Conservation (phyloP, 2,797 vertebrate species). For the Alauda arvensis region DNA sequence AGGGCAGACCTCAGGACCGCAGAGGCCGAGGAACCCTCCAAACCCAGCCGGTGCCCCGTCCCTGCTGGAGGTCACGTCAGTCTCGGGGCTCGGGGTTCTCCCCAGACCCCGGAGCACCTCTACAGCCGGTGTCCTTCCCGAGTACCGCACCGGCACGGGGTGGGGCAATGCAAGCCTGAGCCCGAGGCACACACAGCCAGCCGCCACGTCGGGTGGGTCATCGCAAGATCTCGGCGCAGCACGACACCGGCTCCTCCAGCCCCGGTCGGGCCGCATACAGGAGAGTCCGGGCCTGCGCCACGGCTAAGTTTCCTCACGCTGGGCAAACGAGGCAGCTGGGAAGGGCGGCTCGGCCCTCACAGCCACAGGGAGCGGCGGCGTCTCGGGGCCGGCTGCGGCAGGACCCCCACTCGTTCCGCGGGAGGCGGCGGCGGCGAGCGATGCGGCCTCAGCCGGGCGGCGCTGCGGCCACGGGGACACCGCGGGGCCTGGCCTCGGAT, state of each 20-base stretch:
- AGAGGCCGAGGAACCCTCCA: no score
- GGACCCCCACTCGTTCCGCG: not conserved
- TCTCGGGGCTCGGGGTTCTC: no score
- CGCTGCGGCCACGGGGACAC: not conserved
- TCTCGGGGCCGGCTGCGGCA: no score
- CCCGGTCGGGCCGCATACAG: not conserved
- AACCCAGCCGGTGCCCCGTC: not conserved
- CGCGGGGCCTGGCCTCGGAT: not conserved
- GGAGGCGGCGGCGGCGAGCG: not conserved
- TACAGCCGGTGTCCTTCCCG: not conserved
- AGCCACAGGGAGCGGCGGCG: not conserved
- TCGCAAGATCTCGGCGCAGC: no score
- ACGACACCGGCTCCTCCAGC: not conserved
- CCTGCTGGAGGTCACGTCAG: not conserved
- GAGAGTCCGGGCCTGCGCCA: not conserved
- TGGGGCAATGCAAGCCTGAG: not conserved
- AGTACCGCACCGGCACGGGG: no score
- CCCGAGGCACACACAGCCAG: not conserved
- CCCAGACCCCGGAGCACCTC: not conserved
- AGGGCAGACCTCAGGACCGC: accelerated
- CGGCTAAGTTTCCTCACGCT: not conserved
- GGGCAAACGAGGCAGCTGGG: not conserved
- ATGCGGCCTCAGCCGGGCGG: not conserved
- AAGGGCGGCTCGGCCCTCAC: not conserved
- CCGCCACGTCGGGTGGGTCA: not conserved